Conservation (phyloP, 2,113 vertebrate species). For the Tretioscincus oriximinensis region DNA sequence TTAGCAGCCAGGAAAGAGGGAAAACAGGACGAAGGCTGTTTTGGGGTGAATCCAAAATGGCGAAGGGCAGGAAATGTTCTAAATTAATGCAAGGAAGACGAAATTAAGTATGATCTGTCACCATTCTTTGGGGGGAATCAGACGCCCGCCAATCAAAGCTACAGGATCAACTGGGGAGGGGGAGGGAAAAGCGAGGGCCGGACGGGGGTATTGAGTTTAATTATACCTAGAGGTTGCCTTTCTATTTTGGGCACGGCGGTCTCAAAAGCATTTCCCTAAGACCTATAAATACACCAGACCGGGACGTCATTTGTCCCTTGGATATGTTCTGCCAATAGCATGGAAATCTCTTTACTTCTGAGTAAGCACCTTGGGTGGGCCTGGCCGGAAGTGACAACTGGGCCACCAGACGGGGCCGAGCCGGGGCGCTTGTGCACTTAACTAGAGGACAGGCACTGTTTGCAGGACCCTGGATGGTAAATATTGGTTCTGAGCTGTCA, state of each 20-base stretch:
- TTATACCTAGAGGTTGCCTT: neutral
- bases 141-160: neutral
- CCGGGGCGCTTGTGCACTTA: neutral
- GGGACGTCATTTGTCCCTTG: neutral
- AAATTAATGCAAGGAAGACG: no score
- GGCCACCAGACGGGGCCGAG: no score
- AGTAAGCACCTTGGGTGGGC: neutral
- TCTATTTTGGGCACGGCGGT: slow-evolving; percentile 19
- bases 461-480: no score
- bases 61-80: no score
- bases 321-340: neutral
- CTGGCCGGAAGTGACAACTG: neutral
- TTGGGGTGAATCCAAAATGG: no score
- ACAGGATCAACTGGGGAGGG: neutral
- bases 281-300: neutral
- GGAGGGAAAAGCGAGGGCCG: neutral
- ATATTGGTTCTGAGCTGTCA: no score
- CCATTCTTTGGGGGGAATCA: no score
- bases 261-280: neutral
- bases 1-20: no score
- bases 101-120: no score
- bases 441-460: no score
- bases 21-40: no score
- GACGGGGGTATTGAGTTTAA: neutral
- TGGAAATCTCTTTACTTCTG: neutral